Evolutionary conservation across 2,888 invertebrate genomes (phyloP), one percentile per base, ranked within the genome.

Genomic region (Drosophila pegasa): DNA sequence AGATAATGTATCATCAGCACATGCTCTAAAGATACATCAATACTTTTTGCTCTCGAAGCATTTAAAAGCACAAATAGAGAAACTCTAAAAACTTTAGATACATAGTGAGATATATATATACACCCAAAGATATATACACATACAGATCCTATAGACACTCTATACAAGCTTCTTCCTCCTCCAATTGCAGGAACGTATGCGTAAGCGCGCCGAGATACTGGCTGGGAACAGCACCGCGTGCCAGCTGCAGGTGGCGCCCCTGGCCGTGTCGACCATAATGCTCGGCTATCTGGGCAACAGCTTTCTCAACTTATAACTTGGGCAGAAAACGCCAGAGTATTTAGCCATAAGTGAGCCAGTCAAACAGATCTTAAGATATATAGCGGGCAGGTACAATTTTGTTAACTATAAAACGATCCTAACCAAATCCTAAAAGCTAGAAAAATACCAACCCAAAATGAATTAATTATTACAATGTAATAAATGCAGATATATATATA

Each of bases 171-270:
- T n/a, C n/a, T n/a, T 25, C n/a, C n/a, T 37, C 7, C 38, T 40
- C 10, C 56, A 7, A 31, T 71, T 71, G 0, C 58, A 92, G 77
- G 94, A 94, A 87, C 91, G 94, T 40, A 93, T 94, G 91, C 92
- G 94, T 18, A 93, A 94, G 55, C 92, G 94, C 1, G 94, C 94
- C 14, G 93, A 94, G 78, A 94, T 94, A 79, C 92, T 94, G 22
- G 93, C 94, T 0, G 94, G 94, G 10, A 94, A 94, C 90, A 94
- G 94, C 47, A 91, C 91, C 35, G 91, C 91, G 31, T 69, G 88
- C 22, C 63, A 80, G 35, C 66, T 83, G 10, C 65, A 66, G 43
- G 68, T 84, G 6, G 93, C 52, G 91, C 94, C 27, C 0, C 50
- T 89, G 57, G 88, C 89, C 57, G 80, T 91, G 31, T 90, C 90